phyloP scores from a whole-genome alignment of 2,888 invertebrate genomes.

The Resseliella maxima region DNA sequence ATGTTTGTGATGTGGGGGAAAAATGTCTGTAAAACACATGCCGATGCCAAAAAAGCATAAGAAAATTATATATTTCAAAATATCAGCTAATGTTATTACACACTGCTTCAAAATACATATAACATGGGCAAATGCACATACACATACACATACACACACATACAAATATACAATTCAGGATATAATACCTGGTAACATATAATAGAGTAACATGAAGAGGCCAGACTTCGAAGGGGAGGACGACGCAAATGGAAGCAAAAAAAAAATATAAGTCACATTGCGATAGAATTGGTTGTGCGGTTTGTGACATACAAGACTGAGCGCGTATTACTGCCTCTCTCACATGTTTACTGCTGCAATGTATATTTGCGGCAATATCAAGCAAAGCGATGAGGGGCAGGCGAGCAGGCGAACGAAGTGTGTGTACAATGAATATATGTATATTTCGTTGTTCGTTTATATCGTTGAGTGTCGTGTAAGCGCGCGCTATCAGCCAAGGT shows the following conservation, averaged over 20 bases:
- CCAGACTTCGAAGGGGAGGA: not conserved
- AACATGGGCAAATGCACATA: not conserved
- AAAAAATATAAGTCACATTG: slow-evolving; percentile 14
- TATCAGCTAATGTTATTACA: not conserved
- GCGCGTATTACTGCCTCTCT: not conserved
- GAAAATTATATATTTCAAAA: slow-evolving; percentile 39
- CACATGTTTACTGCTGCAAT: not conserved
- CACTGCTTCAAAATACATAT: not conserved
- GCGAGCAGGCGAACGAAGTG: not conserved
- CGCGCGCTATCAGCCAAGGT: slow-evolving; percentile 56
- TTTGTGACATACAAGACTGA: no score
- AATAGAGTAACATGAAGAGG: not conserved
- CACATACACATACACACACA: not conserved
- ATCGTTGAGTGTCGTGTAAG: slow-evolving; percentile 24
- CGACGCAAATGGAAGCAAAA: no score
- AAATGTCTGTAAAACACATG: slow-evolving; percentile 32
- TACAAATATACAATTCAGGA: not conserved
- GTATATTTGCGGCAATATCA: not conserved
- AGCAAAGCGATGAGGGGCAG: not conserved
- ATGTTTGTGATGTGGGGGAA: not conserved
- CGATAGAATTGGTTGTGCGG: not conserved
- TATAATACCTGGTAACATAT: not conserved
- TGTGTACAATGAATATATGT: not conserved
- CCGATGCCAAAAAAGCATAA: slow-evolving; percentile 22
- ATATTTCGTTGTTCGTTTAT: slow-evolving; percentile 19